A percentile compares a stretch with the other conserved stretches of the same genome.
Conservation (phyloP, 2,797 vertebrate species). For the Sardinella longiceps region DNA sequence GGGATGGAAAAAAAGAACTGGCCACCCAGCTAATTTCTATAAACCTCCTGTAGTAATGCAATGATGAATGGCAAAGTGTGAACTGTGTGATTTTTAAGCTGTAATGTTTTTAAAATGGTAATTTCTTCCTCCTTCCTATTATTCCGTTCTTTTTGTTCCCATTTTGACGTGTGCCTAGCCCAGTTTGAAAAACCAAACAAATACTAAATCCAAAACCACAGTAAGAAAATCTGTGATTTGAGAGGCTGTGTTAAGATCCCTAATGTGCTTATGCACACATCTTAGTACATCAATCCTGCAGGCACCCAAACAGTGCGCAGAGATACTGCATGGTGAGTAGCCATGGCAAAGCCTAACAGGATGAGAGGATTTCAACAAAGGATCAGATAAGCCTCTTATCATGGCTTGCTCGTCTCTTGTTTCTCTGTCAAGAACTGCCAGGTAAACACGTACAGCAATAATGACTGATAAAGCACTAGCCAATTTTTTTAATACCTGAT, state of each 20-base stretch:
- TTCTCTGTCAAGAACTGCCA: neutral
- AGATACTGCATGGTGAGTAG: slow-evolving; percentile 36
- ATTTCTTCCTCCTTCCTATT: neutral
- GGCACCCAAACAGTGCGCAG: slow-evolving; percentile 45
- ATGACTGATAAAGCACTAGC: neutral
- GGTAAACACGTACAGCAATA: neutral
- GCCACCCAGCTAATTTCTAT: neutral
- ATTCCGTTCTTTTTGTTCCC: neutral
- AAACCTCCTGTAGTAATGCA: neutral
- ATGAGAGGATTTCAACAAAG: slow-evolving; percentile 36
- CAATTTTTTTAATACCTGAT: neutral
- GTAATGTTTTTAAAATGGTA: neutral
- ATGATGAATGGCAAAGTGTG: neutral
- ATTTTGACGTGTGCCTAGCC: neutral
- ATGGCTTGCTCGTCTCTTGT: slow-evolving; percentile 15
- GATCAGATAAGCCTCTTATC: slow-evolving; percentile 24
- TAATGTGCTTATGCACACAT: slow-evolving; percentile 44
- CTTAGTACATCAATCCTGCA: slow-evolving; percentile 39
- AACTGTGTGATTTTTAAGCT: neutral
- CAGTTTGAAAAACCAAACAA: neutral
- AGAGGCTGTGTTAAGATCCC: slow-evolving; percentile 28
- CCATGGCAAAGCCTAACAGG: slow-evolving; percentile 36
- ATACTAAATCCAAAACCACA: slow-evolving; percentile 5
- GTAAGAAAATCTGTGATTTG: slow-evolving; percentile 31
- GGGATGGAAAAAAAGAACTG: neutral